Evolutionary conservation across 2,113 vertebrate species (phyloP).

Genomic region (Mesoclemmys tuberculata): DNA sequence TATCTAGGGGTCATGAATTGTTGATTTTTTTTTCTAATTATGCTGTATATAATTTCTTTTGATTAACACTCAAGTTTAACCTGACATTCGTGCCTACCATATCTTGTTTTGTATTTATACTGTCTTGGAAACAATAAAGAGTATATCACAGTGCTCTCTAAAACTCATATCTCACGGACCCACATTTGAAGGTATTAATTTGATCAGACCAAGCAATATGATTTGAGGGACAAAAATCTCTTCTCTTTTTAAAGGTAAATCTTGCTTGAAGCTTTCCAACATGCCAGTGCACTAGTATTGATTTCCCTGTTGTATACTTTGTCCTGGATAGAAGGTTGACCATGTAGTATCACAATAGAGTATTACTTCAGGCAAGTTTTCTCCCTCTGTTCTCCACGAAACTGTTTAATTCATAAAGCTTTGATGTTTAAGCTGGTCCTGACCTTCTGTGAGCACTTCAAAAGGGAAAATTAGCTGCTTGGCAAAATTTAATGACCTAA

Average conservation of each 20-base stretch:
- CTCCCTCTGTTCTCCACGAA: conserved; percentile 81
- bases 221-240: background rate
- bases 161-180: background rate
- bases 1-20: background rate
- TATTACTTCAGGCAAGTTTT: conserved; percentile 82
- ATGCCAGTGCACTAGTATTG: conserved; percentile 48
- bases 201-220: background rate
- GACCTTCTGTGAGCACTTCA: conserved; percentile 83
- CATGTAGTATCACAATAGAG: conserved; percentile 63
- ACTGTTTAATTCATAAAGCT: conserved; percentile 87
- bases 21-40: conserved; percentile 20
- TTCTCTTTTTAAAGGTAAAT: background rate
- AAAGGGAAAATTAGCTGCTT: conserved; percentile 88
- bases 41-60: background rate
- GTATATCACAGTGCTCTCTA: background rate
- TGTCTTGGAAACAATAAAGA: background rate
- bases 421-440: conserved; percentile 89
- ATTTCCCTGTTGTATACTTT: conserved; percentile 76
- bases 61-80: background rate
- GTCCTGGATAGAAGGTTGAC: conserved; percentile 76
- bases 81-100: background rate
- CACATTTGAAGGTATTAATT: background rate
- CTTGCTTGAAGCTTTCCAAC: background rate
- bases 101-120: background rate
- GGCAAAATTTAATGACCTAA: conserved; percentile 82